These are phyloP conservation scores for Drymonia ruficornis DNA, from an alignment of 2,888 invertebrate species.

Conservation along the genomic window DNA sequence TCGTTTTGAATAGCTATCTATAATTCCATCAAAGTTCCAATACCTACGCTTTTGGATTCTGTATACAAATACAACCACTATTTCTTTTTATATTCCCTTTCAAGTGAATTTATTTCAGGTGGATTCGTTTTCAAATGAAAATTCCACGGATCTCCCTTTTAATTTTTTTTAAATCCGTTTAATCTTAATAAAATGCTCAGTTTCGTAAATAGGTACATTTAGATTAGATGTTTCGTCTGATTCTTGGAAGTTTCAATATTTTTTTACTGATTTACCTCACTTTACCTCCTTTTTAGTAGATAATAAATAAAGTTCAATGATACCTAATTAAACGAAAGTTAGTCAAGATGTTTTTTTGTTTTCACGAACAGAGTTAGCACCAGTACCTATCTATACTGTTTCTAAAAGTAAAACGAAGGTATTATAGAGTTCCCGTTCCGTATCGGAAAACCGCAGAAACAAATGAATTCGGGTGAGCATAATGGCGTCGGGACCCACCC, in stretches of 20 bases:
- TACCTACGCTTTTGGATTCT: conserved; percentile 8
- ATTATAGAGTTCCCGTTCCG: conserved; percentile 26
- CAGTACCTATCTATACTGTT: too few species aligned
- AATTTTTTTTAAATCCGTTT: conserved; percentile 17
- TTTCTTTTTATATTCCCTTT: conserved; percentile 3
- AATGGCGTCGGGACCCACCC: conserved; percentile 33
- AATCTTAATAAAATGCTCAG: conserved; percentile 17
- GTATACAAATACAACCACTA: background rate
- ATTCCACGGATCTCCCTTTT: conserved; percentile 3
- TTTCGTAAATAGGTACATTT: conserved; percentile 23
- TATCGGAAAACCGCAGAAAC: conserved; percentile 24
- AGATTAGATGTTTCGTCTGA: background rate
- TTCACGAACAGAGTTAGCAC: too few species aligned
- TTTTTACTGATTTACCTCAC: too few species aligned
- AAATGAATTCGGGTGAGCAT: conserved; percentile 30
- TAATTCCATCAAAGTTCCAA: conserved; percentile 11
- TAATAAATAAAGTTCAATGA: too few species aligned
- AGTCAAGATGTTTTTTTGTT: too few species aligned
- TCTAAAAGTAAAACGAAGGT: background rate
- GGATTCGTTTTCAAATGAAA: conserved; percentile 4
- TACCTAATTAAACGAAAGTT: too few species aligned
- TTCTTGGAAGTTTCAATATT: background rate
- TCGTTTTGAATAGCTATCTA: conserved; percentile 2
- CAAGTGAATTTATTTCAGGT: conserved; percentile 6
- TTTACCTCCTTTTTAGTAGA: too few species aligned